These are phyloP conservation scores for Paracentrotus lividus DNA, from an alignment of 53 echinoderm and acorn worm genomes.

Conservation along the genomic window DNA sequence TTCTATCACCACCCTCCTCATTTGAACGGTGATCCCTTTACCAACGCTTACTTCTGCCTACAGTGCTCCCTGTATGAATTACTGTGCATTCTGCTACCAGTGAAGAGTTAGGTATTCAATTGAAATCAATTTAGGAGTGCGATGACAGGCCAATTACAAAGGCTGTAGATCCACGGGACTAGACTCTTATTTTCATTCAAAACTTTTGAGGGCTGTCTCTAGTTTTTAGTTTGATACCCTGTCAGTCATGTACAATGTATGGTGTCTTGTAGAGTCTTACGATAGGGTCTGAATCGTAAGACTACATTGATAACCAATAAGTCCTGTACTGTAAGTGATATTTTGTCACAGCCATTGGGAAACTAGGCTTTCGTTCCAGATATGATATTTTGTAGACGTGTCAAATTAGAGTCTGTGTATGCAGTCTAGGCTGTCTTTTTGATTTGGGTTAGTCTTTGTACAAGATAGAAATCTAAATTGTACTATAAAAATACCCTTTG, in stretches of 20 bases:
- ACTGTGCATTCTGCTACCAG: not conserved
- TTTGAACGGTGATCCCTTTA: slow-evolving; percentile 2
- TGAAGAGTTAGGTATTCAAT: slow-evolving; percentile 35
- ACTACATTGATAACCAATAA: no score
- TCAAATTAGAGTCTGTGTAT: no score
- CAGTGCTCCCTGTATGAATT: slow-evolving; percentile 18
- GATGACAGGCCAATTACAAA: slow-evolving; percentile 55
- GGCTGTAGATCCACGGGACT: slow-evolving; percentile 43
- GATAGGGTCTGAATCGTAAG: no score
- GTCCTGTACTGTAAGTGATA: no score
- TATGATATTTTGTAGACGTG: no score
- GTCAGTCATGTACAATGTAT: no score
- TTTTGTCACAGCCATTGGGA: no score
- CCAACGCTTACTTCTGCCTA: not conserved
- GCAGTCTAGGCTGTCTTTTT: no score
- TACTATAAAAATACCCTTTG: not conserved
- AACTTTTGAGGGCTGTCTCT: slow-evolving; percentile 49
- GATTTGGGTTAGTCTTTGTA: slow-evolving; percentile 31
- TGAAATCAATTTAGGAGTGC: slow-evolving; percentile 55
- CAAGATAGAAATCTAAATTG: not conserved
- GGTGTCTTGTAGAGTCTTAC: no score
- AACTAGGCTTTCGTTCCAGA: no score
- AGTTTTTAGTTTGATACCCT: no score
- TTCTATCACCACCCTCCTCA: slow-evolving; percentile 29
- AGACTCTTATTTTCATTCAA: slow-evolving; percentile 45